Conservation (phyloP, 2,888 invertebrate genomes). For the Himalopsyche kuldschensis region DNA sequence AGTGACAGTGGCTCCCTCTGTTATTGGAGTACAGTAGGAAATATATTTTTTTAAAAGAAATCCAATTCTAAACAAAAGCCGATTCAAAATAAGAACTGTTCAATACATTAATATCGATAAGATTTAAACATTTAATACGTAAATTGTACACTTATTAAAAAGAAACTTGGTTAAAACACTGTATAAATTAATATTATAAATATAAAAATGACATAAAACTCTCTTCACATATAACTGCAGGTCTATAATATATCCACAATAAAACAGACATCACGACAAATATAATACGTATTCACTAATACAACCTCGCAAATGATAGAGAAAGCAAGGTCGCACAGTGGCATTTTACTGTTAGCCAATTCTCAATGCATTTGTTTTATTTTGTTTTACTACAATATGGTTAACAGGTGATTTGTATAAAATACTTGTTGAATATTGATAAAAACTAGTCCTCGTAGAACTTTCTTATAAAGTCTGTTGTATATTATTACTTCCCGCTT, state of each 20-base stretch:
- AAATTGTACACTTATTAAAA: no score
- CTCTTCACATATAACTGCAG: background rate
- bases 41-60: no score
- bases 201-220: no score
- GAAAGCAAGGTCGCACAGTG: constrained; percentile 25
- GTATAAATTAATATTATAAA: no score
- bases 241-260: background rate
- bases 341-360: constrained; percentile 1
- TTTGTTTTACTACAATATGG: background rate
- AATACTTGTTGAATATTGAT: background rate
- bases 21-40: no score
- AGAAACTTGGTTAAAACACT: no score
- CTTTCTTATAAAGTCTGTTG: background rate
- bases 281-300: background rate
- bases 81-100: no score
- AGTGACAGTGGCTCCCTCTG: no score
- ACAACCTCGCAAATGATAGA: background rate
- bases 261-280: background rate
- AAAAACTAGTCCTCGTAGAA: background rate
- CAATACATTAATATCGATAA: no score
- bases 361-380: background rate
- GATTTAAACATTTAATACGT: no score
- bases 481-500: background rate
- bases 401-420: background rate
- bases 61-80: no score